Evolutionary conservation across 2,888 invertebrate species (phyloP).

Genomic region (Drosophila flavopinicola): DNA sequence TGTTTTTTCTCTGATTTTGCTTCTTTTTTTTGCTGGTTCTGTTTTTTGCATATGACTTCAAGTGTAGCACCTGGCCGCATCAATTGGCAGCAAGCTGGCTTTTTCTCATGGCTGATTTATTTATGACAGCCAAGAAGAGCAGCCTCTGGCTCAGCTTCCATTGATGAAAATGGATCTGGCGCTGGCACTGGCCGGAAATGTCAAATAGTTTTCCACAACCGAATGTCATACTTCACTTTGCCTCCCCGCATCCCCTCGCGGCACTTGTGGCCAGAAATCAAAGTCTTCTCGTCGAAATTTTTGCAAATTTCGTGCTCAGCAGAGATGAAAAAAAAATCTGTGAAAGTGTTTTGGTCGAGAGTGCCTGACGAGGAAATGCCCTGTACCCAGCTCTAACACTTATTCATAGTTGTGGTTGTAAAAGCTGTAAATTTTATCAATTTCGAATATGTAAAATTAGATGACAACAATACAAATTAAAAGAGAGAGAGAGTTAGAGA

Average conservation of each 20-base stretch:
- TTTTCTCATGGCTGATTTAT: constrained; percentile 5
- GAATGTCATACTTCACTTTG: constrained; percentile 3
- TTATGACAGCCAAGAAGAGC: constrained; percentile 34
- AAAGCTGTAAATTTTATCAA: too few relatives aligned
- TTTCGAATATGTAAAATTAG: too few relatives aligned
- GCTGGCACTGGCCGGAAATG: constrained; percentile 26
- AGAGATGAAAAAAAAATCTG: constrained; percentile 10
- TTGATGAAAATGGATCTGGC: constrained; percentile 52
- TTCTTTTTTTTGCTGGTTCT: background rate
- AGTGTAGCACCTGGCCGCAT: constrained; percentile 33
- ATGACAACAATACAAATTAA: too few relatives aligned
- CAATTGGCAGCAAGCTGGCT: constrained; percentile 1
- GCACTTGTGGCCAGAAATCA: constrained; percentile 39
- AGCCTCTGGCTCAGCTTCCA: constrained; percentile 6
- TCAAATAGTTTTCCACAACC: constrained; percentile 44
- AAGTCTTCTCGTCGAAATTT: constrained; percentile 23
- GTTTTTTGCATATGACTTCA: background rate
- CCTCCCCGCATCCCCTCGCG: background rate
- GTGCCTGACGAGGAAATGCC: too few relatives aligned
- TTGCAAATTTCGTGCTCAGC: constrained; percentile 26
- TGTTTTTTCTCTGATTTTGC: background rate
- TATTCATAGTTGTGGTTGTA: too few relatives aligned
- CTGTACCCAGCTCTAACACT: background rate
- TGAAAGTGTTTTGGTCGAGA: background rate
- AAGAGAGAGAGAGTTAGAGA: too few relatives aligned